These are phyloP conservation scores for Eilema sororculum DNA, from an alignment of 2,888 invertebrate genomes.

Conservation along the genomic window DNA sequence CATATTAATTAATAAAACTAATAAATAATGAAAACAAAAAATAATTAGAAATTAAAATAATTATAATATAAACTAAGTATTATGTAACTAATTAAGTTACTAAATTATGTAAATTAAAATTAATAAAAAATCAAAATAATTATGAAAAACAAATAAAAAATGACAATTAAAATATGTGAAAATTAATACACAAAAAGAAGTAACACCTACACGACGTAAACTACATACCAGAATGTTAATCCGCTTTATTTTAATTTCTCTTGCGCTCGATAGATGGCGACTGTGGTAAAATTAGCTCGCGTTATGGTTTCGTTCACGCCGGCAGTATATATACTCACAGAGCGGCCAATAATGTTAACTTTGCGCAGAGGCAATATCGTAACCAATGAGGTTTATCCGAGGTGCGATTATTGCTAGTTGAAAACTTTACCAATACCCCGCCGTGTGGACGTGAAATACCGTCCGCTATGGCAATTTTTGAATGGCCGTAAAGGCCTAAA, in stretches of 20 bases:
- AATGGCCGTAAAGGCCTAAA: not conserved
- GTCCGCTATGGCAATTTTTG: slow-evolving; percentile 84
- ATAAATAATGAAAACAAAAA: too few relatives aligned
- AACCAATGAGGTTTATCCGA: slow-evolving; percentile 96
- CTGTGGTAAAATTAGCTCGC: slow-evolving; percentile 35
- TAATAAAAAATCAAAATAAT: too few relatives aligned
- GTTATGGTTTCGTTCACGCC: slow-evolving; percentile 48
- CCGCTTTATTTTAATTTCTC: slow-evolving; percentile 9
- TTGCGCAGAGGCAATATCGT: slow-evolving; percentile 97
- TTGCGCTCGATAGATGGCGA: slow-evolving; percentile 47
- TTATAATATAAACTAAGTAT: too few relatives aligned
- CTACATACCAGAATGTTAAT: too few relatives aligned
- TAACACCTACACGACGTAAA: too few relatives aligned
- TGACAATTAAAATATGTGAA: too few relatives aligned
- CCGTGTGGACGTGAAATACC: slow-evolving; percentile 84
- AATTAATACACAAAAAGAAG: too few relatives aligned
- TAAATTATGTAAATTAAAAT: too few relatives aligned
- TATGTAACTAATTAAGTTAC: too few relatives aligned
- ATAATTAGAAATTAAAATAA: too few relatives aligned
- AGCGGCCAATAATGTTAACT: slow-evolving; percentile 83
- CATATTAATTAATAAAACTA: too few relatives aligned
- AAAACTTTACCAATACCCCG: slow-evolving; percentile 92
- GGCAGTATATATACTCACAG: slow-evolving; percentile 19
- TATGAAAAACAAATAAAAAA: too few relatives aligned
- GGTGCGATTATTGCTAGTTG: slow-evolving; percentile 97